Conservation (phyloP, 1,140 invertebrate species). For the Nilaparvata lugens region DNA sequence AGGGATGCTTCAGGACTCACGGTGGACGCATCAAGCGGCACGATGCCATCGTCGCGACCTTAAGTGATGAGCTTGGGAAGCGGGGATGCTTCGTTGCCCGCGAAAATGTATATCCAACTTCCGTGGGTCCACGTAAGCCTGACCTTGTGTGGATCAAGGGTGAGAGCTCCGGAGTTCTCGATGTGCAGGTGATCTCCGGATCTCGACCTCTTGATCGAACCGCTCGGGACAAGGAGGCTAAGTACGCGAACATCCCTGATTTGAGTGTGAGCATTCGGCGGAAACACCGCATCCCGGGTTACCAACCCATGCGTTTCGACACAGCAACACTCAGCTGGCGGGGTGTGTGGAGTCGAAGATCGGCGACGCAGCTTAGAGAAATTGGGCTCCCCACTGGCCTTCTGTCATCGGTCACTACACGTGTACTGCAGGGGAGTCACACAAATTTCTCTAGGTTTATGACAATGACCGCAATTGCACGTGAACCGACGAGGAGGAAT, state of each 20-base stretch:
- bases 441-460: too few relatives aligned
- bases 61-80: conserved; percentile 1
- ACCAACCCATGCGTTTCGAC: too few relatives aligned
- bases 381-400: too few relatives aligned
- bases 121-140: neutral
- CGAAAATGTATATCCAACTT: neutral
- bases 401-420: too few relatives aligned
- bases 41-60: conserved; percentile 19
- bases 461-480: too few relatives aligned
- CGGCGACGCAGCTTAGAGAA: too few relatives aligned
- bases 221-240: neutral
- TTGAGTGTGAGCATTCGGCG: too few relatives aligned
- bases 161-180: neutral
- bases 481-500: too few relatives aligned
- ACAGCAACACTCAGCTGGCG: too few relatives aligned
- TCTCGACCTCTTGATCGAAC: neutral
- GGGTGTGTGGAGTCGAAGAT: too few relatives aligned
- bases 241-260: neutral
- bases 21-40: conserved; percentile 32
- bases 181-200: neutral
- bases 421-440: too few relatives aligned
- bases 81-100: neutral
- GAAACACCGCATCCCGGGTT: too few relatives aligned
- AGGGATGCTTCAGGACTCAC: conserved; percentile 33
- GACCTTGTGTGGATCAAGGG: neutral